Conservation (phyloP, 35 echinoderm and acorn worm genomes). For the Lytechinus variegatus region DNA sequence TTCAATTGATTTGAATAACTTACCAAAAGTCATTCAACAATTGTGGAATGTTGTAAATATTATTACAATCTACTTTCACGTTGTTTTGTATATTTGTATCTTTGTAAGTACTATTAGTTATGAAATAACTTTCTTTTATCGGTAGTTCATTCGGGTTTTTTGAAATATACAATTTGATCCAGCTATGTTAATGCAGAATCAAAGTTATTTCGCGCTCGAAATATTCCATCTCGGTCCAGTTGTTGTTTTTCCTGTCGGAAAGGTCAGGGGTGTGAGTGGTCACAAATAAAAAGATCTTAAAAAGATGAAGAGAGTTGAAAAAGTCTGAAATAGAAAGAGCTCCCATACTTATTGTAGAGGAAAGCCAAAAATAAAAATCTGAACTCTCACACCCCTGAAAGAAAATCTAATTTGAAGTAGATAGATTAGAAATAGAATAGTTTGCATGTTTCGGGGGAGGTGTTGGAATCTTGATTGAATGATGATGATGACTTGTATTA, state of each 20-base stretch:
- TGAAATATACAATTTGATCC: not conserved
- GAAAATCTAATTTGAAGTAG: not conserved
- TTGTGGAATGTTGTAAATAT: slow-evolving; percentile 20
- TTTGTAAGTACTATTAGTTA: not conserved
- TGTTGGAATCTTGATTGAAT: not conserved
- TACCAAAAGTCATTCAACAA: not conserved
- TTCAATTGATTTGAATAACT: not conserved
- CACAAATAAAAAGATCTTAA: too few relatives aligned
- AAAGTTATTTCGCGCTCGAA: not conserved
- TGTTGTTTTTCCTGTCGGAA: not conserved
- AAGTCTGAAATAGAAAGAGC: too few relatives aligned
- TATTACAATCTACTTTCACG: not conserved
- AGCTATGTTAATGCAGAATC: not conserved
- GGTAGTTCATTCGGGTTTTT: not conserved
- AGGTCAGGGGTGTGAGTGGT: too few relatives aligned
- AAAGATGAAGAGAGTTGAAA: too few relatives aligned
- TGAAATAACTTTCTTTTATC: not conserved
- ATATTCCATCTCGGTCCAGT: not conserved
- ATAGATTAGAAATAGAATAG: not conserved
- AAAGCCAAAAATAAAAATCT: not conserved
- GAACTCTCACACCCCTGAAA: not conserved
- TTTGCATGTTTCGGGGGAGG: not conserved
- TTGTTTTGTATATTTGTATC: slow-evolving; percentile 20
- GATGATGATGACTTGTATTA: not conserved
- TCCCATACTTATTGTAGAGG: too few relatives aligned